These are phyloP conservation scores for Oryzias celebensis DNA, from an alignment of 2,113 vertebrate species.

Conservation along the genomic window DNA sequence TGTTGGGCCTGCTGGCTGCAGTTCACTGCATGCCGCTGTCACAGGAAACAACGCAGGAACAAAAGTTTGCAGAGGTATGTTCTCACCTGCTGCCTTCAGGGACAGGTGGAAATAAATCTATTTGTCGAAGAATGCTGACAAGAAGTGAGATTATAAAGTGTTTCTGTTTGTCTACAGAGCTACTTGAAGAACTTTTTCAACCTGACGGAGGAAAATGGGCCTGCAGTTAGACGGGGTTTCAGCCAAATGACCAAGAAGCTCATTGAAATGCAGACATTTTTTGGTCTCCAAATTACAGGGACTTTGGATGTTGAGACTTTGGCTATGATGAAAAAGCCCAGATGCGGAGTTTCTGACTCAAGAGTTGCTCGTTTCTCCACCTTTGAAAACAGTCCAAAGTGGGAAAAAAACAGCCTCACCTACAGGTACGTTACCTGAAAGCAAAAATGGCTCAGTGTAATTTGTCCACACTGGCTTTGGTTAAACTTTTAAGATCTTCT, in stretches of 20 bases:
- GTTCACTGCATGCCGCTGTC: constrained; percentile 55
- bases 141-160: neutral
- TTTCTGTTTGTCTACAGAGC: constrained; percentile 31
- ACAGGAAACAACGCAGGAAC: constrained; percentile 27
- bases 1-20: constrained; percentile 50
- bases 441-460: rapidly evolving
- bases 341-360: constrained; percentile 82
- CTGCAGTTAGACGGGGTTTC: neutral
- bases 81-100: too few relatives aligned
- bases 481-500: constrained; percentile 3
- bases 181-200: constrained; percentile 73
- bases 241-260: constrained; percentile 65
- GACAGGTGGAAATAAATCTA: too few relatives aligned
- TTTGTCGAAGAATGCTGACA: too few relatives aligned
- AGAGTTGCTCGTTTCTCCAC: constrained; percentile 60
- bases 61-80: constrained; percentile 68
- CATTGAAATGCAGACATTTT: constrained; percentile 84
- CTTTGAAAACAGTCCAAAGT: constrained; percentile 74
- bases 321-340: constrained; percentile 78
- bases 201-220: constrained; percentile 48
- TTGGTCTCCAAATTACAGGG: constrained; percentile 78
- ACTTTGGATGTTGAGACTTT: constrained; percentile 73
- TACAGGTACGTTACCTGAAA: constrained; percentile 80
- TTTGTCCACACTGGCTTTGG: neutral
- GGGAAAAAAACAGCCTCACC: constrained; percentile 78